Evolutionary conservation across 2,888 invertebrate species (phyloP), one percentile per base, ranked within the genome.

Genomic region (Esperia sulphurella): DNA sequence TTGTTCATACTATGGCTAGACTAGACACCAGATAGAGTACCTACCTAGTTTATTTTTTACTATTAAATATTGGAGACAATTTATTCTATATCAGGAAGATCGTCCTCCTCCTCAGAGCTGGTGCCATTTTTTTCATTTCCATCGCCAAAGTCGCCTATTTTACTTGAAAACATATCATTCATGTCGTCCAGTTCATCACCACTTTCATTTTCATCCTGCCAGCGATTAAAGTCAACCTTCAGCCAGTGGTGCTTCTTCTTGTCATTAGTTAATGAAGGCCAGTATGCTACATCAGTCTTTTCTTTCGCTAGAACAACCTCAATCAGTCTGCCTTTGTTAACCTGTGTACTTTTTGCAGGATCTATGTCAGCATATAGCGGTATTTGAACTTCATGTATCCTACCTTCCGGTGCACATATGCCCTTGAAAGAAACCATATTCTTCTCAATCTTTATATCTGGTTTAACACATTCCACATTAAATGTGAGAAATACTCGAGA

Each of bases 151-250:
- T 74, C 70, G 28, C 75, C 73, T 55, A 81, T 62, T 68, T 82
- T 80, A 54, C 71, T 70, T 10, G 76, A 71, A 51, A 85, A 81
- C 76, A 84, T 81, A 48, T 84, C 81, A 61, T 76, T 77, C 70
- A 73, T 72, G 29, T 76, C 72, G 54, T 77, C 75, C 52, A 73
- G 53, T 39, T 96, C 97, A 62, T 95, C 95, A 8, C 95, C 96
- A 51, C 95, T 96, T 51, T 98, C 98, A 68, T 97, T 96, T 84
- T 98, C 98, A 89, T 98, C 98, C 79, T 94, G 95, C 98, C 98
- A 99, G 84, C 97, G 97, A 75, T 96, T 95, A 79, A 99, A 99
- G 78, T 99, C 98, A 59, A 97, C 95, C 90, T 98, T 98, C 57
- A 99, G 91, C 97, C 98, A 98, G 79, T 98, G 97, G 69, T 94